These are phyloP conservation scores for Poecilobothrus nobilitatus DNA, from an alignment of 2,888 invertebrate species.

Conservation along the genomic window DNA sequence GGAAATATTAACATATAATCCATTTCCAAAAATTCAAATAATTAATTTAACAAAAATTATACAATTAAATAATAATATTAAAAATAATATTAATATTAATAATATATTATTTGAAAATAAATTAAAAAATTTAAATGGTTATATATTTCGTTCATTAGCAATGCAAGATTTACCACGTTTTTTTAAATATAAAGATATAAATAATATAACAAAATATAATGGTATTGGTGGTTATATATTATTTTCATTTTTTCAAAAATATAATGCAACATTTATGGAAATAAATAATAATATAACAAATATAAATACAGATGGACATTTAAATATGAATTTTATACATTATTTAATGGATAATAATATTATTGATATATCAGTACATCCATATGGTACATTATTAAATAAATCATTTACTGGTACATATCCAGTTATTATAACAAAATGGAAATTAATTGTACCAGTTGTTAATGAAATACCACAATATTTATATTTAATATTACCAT, in stretches of 20 bases:
- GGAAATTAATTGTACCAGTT: constrained; percentile 35
- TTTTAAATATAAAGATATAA: neutral
- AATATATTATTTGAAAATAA: neutral
- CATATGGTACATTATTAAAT: constrained; percentile 9
- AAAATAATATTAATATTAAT: neutral
- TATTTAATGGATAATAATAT: neutral
- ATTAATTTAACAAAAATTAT: neutral
- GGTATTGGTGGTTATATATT: constrained; percentile 8
- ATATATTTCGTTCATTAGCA: neutral
- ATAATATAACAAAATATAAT: neutral
- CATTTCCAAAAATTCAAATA: constrained; percentile 1
- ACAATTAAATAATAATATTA: neutral
- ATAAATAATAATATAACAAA: neutral
- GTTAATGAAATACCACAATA: constrained; percentile 28
- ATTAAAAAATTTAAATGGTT: constrained; percentile 1
- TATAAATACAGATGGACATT: neutral
- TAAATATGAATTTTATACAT: neutral
- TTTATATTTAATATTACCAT: constrained; percentile 27
- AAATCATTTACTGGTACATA: constrained; percentile 28
- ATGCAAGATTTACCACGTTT: constrained; percentile 3
- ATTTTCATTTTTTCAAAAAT: neutral
- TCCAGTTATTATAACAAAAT: constrained; percentile 34
- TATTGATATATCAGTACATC: neutral
- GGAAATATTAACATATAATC: neutral
- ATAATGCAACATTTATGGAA: neutral